These are phyloP conservation scores for Hozukius guyotensis DNA, from an alignment of 2,797 vertebrate genomes.

Conservation along the genomic window DNA sequence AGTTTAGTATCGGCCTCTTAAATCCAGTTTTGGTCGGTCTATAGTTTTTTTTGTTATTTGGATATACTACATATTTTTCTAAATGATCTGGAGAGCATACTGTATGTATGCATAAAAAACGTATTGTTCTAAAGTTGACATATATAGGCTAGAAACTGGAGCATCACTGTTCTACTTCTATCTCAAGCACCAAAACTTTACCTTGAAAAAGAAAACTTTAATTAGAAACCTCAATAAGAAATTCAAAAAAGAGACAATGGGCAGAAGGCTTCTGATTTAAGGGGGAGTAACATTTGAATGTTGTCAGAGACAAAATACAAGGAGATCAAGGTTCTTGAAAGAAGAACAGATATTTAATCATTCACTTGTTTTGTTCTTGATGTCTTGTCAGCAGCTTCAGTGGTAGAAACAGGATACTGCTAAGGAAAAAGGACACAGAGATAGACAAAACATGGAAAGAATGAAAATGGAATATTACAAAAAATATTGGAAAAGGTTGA, in stretches of 20 bases:
- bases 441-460: neutral
- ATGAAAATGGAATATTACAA: neutral
- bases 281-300: neutral
- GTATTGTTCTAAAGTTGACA: slow-evolving; percentile 28
- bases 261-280: neutral
- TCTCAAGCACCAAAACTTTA: slow-evolving; percentile 13
- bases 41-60: neutral
- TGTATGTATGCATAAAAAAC: neutral
- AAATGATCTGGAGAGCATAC: neutral
- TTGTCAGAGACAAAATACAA: neutral
- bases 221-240: neutral
- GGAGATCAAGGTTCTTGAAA: neutral
- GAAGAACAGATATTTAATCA: neutral
- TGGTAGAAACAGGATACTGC: neutral
- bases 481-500: neutral
- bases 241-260: neutral
- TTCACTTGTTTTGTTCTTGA: neutral
- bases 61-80: neutral
- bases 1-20: neutral
- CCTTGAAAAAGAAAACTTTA: slow-evolving; percentile 5
- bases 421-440: neutral
- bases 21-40: neutral
- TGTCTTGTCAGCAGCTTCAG: neutral
- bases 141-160: slow-evolving; percentile 64
- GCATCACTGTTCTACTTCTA: slow-evolving; percentile 56